phyloP scores from a whole-genome alignment of 2,113 vertebrate species.

The Acrocephalus kingi region DNA sequence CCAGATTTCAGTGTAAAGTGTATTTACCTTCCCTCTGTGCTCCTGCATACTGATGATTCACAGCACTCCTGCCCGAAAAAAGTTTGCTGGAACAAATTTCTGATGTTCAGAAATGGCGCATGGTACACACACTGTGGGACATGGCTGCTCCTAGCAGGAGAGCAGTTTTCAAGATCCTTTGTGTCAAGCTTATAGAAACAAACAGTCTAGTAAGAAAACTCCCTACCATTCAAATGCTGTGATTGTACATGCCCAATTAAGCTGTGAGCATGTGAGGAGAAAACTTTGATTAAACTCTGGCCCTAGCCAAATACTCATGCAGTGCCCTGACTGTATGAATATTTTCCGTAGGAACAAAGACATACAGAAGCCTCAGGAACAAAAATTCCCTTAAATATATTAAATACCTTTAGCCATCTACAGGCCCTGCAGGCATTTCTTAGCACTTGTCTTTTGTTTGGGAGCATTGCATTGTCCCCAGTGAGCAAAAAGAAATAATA shows the following conservation, averaged over 20 bases:
- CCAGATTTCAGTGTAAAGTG: neutral
- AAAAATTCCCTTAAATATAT: neutral
- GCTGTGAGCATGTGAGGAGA: neutral
- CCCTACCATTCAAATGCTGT: accelerated
- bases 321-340: neutral
- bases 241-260: neutral
- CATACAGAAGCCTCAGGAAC: neutral
- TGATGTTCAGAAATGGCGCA: neutral
- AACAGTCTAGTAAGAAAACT: neutral
- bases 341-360: neutral
- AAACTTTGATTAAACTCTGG: neutral
- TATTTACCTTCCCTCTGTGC: neutral
- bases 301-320: neutral
- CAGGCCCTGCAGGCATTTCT: neutral
- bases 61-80: neutral
- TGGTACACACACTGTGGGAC: neutral
- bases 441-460: neutral
- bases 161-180: neutral
- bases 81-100: neutral
- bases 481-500: neutral
- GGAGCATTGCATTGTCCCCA: neutral
- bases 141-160: neutral
- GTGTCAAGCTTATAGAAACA: neutral
- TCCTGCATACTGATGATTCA: neutral
- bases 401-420: neutral